These are phyloP conservation scores for Thalassophryne amazonica DNA, from an alignment of 2,797 vertebrate species.

Conservation along the genomic window DNA sequence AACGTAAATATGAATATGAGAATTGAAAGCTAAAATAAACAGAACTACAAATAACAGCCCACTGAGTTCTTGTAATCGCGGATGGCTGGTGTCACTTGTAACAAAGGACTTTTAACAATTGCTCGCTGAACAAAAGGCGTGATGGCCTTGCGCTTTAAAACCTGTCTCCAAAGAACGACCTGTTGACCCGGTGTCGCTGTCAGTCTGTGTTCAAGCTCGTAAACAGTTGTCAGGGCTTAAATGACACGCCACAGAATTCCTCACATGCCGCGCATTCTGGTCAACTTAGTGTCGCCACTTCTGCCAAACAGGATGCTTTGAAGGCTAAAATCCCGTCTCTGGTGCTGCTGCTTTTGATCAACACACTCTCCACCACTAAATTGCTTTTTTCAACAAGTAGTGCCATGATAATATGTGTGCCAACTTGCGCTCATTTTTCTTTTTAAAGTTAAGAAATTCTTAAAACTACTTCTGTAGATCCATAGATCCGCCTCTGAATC, in stretches of 20 bases:
- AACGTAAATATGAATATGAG: too few relatives aligned
- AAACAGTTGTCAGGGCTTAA: constrained; percentile 11
- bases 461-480: too few relatives aligned
- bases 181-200: constrained; percentile 1
- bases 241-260: constrained; percentile 7
- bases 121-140: constrained; percentile 11
- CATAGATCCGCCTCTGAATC: too few relatives aligned
- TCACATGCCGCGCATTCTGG: constrained; percentile 45
- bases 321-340: not conserved
- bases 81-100: too few relatives aligned
- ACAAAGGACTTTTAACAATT: not conserved
- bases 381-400: not conserved
- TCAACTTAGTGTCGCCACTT: constrained; percentile 19
- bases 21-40: too few relatives aligned
- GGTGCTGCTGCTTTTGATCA: not conserved
- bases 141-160: not conserved
- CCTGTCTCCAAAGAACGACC: constrained; percentile 13
- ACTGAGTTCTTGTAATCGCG: too few relatives aligned
- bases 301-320: constrained; percentile 17
- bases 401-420: not conserved
- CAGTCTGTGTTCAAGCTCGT: not conserved
- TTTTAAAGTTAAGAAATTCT: too few relatives aligned
- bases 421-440: too few relatives aligned
- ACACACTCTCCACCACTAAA: not conserved
- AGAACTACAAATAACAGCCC: too few relatives aligned